Percentiles rank a stretch among this genome's conserved stretches.
Conservation (phyloP, 2,797 vertebrate species). For the Chaetodon trifasciatus region DNA sequence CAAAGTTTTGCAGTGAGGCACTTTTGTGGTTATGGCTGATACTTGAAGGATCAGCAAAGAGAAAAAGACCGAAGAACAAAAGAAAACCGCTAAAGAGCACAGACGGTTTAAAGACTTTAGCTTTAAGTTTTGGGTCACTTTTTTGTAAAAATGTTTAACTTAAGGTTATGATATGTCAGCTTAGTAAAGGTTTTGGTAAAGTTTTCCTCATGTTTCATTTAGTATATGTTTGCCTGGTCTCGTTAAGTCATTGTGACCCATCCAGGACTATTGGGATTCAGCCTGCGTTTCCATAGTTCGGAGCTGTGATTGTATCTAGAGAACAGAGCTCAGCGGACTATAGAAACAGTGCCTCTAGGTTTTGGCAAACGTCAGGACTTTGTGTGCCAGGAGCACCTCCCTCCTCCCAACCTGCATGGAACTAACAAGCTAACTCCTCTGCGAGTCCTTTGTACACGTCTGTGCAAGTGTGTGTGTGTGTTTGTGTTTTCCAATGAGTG, state of each 20-base stretch:
- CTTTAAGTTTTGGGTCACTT: neutral
- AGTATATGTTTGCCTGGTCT: neutral
- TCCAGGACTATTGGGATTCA: constrained; percentile 52
- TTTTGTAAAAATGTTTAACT: neutral
- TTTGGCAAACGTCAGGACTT: constrained; percentile 74
- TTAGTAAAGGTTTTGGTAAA: neutral
- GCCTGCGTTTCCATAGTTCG: constrained; percentile 42
- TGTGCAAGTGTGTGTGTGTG: constrained; percentile 26
- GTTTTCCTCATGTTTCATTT: neutral
- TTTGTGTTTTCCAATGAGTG: constrained; percentile 54
- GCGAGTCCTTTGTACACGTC: constrained; percentile 62
- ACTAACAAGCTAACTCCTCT: constrained; percentile 71
- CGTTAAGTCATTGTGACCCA: neutral
- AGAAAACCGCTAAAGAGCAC: too few relatives aligned
- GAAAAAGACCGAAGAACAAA: too few relatives aligned
- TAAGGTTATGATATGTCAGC: neutral
- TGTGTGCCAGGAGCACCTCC: constrained; percentile 72
- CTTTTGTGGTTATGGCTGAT: too few relatives aligned
- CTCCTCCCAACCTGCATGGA: constrained; percentile 73
- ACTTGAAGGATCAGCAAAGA: too few relatives aligned
- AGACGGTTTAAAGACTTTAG: too few relatives aligned
- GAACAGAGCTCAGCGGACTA: constrained; percentile 62
- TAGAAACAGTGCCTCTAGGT: constrained; percentile 72
- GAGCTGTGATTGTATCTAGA: constrained; percentile 67
- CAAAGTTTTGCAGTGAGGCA: too few relatives aligned